Conservation (phyloP, 2,797 vertebrate species). For the Podargus strigoides region DNA sequence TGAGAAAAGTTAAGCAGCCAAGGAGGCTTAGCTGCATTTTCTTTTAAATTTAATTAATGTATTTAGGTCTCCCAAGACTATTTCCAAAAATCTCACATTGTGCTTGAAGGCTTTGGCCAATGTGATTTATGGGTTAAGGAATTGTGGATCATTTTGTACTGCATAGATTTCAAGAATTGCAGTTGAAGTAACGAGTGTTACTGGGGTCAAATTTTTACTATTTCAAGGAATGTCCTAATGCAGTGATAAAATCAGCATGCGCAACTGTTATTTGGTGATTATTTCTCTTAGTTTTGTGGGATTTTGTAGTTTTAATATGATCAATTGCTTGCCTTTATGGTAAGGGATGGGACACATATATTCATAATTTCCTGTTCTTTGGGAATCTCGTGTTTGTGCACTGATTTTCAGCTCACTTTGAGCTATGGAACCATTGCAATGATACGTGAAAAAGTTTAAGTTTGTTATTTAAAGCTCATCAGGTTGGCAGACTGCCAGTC, state of each 20-base stretch:
- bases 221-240: background rate
- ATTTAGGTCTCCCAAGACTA: slow-evolving; percentile 1
- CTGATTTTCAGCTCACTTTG: slow-evolving; percentile 3
- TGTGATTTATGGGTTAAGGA: background rate
- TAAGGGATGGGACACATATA: background rate
- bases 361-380: background rate
- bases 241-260: background rate
- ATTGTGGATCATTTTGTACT: background rate
- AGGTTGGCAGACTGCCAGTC: background rate
- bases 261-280: background rate
- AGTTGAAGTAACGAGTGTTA: background rate
- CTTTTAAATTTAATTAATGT: slow-evolving; percentile 3
- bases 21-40: background rate
- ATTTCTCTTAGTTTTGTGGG: background rate
- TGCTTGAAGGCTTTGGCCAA: slow-evolving; percentile 10
- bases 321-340: background rate
- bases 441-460: background rate
- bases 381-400: background rate
- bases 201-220: background rate
- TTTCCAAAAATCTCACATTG: background rate
- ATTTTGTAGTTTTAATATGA: background rate
- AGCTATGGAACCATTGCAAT: background rate
- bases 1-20: background rate
- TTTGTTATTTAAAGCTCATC: slow-evolving; percentile 1
- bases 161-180: background rate